These are phyloP conservation scores for Papilio xuthus DNA, from an alignment of 1,140 invertebrate species.

Conservation along the genomic window DNA sequence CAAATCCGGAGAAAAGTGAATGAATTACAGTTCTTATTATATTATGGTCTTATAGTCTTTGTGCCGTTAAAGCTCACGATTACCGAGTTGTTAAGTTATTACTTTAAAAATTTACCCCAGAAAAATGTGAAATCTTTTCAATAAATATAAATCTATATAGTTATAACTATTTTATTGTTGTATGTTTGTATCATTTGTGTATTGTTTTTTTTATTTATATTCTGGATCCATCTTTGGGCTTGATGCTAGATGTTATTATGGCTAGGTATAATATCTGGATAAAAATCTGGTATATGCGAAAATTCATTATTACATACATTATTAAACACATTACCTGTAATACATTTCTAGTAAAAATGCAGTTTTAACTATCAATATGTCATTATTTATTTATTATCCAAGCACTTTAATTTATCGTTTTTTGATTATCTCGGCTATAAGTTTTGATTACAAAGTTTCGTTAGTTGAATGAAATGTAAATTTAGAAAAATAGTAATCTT, in stretches of 20 bases:
- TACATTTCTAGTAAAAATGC: not conserved
- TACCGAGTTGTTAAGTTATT: not conserved
- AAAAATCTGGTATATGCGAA: constrained; percentile 8
- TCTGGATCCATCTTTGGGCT: too few species aligned
- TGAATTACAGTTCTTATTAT: constrained; percentile 35
- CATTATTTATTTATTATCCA: not conserved
- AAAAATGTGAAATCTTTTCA: not conserved
- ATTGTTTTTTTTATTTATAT: too few species aligned
- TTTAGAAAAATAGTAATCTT: not conserved
- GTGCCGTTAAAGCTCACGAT: not conserved
- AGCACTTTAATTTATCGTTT: not conserved
- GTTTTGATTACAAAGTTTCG: not conserved
- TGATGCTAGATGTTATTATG: too few species aligned
- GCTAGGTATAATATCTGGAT: too few species aligned
- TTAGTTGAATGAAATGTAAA: not conserved
- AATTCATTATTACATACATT: constrained; percentile 2
- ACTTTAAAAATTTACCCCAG: not conserved
- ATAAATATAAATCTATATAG: too few species aligned
- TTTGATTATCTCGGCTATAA: not conserved
- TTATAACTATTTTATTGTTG: too few species aligned
- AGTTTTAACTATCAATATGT: not conserved
- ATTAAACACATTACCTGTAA: not conserved
- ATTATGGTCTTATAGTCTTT: constrained; percentile 25
- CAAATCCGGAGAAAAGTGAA: constrained; percentile 32
- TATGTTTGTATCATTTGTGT: too few species aligned